Percentiles rank a stretch among this genome's conserved stretches.
These are phyloP conservation scores for Chelonus insularis DNA, from an alignment of 1,140 invertebrate species.

Conservation along the genomic window DNA sequence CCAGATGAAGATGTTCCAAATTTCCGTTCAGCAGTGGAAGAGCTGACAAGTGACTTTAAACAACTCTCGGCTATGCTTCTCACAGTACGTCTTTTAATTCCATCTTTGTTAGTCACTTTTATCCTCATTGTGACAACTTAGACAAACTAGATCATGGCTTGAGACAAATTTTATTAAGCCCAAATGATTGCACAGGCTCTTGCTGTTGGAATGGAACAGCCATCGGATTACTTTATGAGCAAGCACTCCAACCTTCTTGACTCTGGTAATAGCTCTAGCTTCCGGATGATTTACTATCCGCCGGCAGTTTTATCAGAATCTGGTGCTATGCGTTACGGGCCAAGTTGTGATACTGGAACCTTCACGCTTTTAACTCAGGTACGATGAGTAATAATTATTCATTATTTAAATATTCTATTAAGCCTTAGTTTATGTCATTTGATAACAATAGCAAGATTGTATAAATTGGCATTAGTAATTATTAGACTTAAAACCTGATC, in stretches of 20 bases:
- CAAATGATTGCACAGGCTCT: conserved; percentile 59
- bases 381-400: no score
- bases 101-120: not conserved
- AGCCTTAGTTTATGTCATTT: no score
- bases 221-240: conserved; percentile 60
- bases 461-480: no score
- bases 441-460: no score
- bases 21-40: conserved; percentile 66
- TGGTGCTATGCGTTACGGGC: conserved; percentile 68
- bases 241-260: conserved; percentile 69
- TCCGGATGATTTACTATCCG: conserved; percentile 73
- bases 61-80: conserved; percentile 67
- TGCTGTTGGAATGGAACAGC: conserved; percentile 63
- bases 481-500: not conserved
- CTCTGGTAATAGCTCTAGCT: conserved; percentile 66
- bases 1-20: conserved; percentile 69
- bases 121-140: conserved; percentile 3
- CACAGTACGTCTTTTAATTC: conserved; percentile 40
- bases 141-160: no score
- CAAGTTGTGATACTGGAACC: conserved; percentile 74
- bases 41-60: conserved; percentile 69
- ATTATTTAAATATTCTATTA: no score
- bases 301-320: conserved; percentile 56
- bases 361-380: conserved; percentile 74
- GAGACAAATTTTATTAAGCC: conserved; percentile 11